Conservation (phyloP, 2,888 invertebrate species). For the Protodeltote pygarga region DNA sequence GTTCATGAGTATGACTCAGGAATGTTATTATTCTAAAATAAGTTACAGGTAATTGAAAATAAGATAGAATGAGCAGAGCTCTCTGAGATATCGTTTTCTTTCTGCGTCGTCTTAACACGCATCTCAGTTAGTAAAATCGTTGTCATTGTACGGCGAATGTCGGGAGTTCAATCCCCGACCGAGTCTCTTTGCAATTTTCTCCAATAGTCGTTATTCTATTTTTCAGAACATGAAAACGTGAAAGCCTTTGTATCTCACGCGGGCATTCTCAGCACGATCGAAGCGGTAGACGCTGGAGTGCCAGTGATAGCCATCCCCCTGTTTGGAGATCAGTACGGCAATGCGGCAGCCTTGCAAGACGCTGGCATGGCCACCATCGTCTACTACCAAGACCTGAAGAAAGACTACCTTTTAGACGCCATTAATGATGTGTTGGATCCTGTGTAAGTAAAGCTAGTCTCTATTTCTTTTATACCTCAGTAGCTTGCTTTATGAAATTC, state of each 20-base stretch:
- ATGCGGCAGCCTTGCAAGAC: slow-evolving; percentile 87
- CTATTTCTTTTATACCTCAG: no score
- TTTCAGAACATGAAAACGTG: slow-evolving; percentile 89
- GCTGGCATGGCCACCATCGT: slow-evolving; percentile 88
- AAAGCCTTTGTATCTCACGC: slow-evolving; percentile 90
- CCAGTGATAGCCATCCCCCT: slow-evolving; percentile 90
- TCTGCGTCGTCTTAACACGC: no score
- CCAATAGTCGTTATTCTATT: background rate
- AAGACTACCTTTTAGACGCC: slow-evolving; percentile 83
- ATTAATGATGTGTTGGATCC: slow-evolving; percentile 86
- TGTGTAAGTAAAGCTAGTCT: slow-evolving; percentile 75
- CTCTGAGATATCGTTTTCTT: no score
- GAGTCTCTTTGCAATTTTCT: background rate
- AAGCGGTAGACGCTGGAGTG: slow-evolving; percentile 89
- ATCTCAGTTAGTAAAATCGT: no score
- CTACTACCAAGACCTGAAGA: slow-evolving; percentile 85
- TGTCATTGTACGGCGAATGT: no score
- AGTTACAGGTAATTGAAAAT: no score
- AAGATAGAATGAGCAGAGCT: no score
- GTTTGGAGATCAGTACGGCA: slow-evolving; percentile 90
- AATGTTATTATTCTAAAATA: no score
- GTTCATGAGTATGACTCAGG: no score
- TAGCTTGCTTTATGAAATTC: no score
- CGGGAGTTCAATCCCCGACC: background rate
- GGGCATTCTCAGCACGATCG: slow-evolving; percentile 89